Conservation (phyloP, 2,797 vertebrate species). For the Fratercula arctica region DNA sequence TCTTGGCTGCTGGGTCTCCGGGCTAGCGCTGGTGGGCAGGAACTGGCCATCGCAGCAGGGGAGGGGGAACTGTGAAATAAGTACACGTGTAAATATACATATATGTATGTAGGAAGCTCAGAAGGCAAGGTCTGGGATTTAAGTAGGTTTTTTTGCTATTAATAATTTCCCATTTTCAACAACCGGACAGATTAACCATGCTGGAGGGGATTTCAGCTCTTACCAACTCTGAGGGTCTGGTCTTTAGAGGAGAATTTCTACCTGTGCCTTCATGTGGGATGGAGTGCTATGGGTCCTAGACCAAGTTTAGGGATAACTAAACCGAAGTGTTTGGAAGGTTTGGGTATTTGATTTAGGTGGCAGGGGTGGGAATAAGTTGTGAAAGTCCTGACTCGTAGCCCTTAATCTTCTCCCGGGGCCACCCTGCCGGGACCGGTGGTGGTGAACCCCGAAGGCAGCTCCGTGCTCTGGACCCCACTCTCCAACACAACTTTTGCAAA, state of each 20-base stretch:
- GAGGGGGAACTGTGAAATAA: neutral
- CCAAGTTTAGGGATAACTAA: no score
- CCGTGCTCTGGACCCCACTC: neutral
- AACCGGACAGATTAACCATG: neutral
- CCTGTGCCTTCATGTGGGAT: rapidly evolving
- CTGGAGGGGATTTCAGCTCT: neutral
- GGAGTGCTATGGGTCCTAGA: neutral
- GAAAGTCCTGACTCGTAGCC: neutral
- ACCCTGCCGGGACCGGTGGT: neutral
- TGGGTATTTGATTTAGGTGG: neutral
- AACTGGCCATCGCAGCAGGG: no score
- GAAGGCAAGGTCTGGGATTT: neutral
- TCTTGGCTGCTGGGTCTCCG: neutral
- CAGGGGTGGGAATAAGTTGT: neutral
- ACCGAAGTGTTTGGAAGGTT: rapidly evolving
- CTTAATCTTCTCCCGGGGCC: rapidly evolving
- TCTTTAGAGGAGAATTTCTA: neutral
- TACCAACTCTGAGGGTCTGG: rapidly evolving
- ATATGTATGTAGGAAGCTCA: neutral
- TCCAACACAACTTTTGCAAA: neutral
- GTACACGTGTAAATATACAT: rapidly evolving
- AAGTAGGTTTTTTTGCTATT: neutral
- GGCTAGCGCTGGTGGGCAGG: no score
- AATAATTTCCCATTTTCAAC: neutral
- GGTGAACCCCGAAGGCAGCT: rapidly evolving